Conservation (phyloP, 2,113 vertebrate species). For the Syngnathoides biaculeatus region DNA sequence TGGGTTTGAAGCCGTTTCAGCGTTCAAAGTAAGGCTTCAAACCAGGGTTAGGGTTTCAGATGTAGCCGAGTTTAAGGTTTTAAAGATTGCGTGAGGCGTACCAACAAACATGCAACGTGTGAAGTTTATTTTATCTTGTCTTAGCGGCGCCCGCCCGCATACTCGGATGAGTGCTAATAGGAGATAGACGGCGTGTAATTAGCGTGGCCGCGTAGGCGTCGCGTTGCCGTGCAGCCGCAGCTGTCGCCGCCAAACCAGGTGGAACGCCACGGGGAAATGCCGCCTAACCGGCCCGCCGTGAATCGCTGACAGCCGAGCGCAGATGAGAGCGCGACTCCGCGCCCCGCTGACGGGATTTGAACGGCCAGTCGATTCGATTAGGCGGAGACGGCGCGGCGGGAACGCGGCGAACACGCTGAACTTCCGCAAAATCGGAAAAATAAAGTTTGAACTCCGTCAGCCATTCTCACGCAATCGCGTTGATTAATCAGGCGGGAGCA, state of each 20-base stretch:
- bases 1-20: too few species aligned
- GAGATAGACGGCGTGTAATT: background rate
- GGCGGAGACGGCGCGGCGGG: background rate
- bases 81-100: too few species aligned
- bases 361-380: background rate
- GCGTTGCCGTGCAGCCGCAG: background rate
- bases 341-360: background rate
- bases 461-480: background rate
- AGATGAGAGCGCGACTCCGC: background rate
- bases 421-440: background rate
- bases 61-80: too few species aligned
- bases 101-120: too few species aligned
- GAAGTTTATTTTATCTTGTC: background rate
- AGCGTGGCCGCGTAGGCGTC: background rate
- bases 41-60: too few species aligned
- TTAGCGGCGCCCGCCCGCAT: background rate
- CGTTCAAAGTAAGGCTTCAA: too few species aligned
- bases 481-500: background rate
- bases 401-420: background rate
- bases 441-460: background rate
- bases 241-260: conserved; percentile 1
- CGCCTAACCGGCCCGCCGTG: background rate
- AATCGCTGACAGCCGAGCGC: background rate
- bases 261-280: background rate
- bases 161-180: background rate